A percentile compares a stretch with the other conserved stretches of the same genome.
Evolutionary conservation across 2,888 invertebrate species (phyloP).

Genomic region (Mythimna lalbum): DNA sequence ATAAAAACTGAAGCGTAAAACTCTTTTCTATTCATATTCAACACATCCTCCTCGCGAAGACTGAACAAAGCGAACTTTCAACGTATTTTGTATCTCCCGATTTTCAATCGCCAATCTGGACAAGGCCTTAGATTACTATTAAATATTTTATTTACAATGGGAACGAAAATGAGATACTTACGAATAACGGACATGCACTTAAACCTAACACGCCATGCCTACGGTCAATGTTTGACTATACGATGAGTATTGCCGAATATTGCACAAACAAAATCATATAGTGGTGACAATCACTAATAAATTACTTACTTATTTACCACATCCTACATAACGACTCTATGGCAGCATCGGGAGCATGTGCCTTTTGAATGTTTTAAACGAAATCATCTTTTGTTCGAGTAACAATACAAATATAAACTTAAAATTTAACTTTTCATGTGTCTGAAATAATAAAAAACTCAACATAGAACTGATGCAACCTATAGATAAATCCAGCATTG

Average conservation of each 20-base stretch:
- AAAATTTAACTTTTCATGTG: neutral
- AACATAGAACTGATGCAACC: slow-evolving; percentile 14
- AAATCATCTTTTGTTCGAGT: neutral
- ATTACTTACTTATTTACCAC: slow-evolving; percentile 53
- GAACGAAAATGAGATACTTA: slow-evolving; percentile 64
- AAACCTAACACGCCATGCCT: slow-evolving; percentile 78
- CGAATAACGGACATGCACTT: slow-evolving; percentile 77
- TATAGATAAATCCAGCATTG: slow-evolving; percentile 25
- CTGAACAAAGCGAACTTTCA: slow-evolving; percentile 37
- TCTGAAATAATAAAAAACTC: too few species aligned
- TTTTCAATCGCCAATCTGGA: slow-evolving; percentile 60
- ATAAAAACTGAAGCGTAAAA: slow-evolving; percentile 51
- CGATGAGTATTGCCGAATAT: slow-evolving; percentile 89
- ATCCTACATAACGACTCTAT: slow-evolving; percentile 30
- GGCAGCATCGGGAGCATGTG: slow-evolving; percentile 4
- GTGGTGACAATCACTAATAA: slow-evolving; percentile 58
- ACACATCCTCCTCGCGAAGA: slow-evolving; percentile 32
- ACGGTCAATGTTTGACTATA: slow-evolving; percentile 80
- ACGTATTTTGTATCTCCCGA: slow-evolving; percentile 45
- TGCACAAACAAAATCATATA: slow-evolving; percentile 79
- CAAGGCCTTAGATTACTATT: slow-evolving; percentile 57
- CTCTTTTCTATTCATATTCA: slow-evolving; percentile 53
- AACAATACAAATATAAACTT: neutral
- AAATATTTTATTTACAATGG: slow-evolving; percentile 70
- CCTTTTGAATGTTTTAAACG: neutral